phyloP scores from a whole-genome alignment of 2,797 vertebrate genomes.

The Apodemus agrarius region DNA sequence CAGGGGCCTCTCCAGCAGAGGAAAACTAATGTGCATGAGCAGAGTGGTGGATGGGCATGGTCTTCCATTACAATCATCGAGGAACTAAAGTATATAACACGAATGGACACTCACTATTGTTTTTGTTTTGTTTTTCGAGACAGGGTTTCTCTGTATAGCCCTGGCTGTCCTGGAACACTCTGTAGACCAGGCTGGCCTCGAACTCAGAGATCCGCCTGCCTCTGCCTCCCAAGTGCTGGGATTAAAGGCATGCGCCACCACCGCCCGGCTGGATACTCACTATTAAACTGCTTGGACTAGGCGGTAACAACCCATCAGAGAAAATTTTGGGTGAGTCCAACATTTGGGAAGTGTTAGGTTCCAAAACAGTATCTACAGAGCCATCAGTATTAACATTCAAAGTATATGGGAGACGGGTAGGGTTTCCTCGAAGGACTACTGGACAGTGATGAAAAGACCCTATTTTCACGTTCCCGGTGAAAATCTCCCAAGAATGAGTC shows the following conservation, averaged over 20 bases:
- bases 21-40: background rate
- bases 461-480: constrained; percentile 48
- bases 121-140: no score
- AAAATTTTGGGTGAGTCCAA: constrained; percentile 42
- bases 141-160: no score
- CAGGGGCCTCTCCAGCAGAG: constrained; percentile 49
- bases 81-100: background rate
- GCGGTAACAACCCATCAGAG: background rate
- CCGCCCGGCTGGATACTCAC: no score
- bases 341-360: constrained; percentile 40
- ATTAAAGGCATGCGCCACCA: no score
- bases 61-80: background rate
- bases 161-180: no score
- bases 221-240: no score
- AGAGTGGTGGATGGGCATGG: background rate
- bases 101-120: no score
- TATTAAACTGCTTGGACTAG: constrained; percentile 5
- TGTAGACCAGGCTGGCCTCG: no score
- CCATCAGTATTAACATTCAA: constrained; percentile 54
- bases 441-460: constrained; percentile 68
- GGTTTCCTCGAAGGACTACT: constrained; percentile 63
- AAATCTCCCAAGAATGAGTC: constrained; percentile 57
- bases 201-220: no score
- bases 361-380: constrained; percentile 55
- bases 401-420: constrained; percentile 35